Percentiles rank a stretch among this genome's conserved stretches.
Evolutionary conservation across 2,888 invertebrate species (phyloP).

Genomic region (Eristalis pertinax): DNA sequence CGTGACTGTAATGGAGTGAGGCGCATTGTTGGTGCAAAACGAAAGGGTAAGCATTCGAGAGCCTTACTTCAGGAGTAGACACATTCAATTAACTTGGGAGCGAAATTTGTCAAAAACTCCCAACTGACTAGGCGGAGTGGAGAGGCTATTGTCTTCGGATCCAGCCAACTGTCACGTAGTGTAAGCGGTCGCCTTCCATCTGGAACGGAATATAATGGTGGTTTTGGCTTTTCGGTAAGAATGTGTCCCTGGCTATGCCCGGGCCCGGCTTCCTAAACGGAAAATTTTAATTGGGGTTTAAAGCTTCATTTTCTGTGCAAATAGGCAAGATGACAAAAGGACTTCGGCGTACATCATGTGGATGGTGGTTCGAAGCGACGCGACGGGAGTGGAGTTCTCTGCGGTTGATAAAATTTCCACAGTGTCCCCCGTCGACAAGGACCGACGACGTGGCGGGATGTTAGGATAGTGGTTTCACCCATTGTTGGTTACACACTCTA

Average conservation of each 20-base stretch:
- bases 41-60: slow-evolving; percentile 33
- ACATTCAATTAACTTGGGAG: background rate
- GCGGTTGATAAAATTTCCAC: slow-evolving; percentile 16
- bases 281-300: slow-evolving; percentile 68
- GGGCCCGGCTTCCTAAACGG: slow-evolving; percentile 35
- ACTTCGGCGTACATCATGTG: slow-evolving; percentile 15
- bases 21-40: slow-evolving; percentile 12
- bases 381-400: slow-evolving; percentile 6
- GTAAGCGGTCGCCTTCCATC: slow-evolving; percentile 12
- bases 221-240: slow-evolving; percentile 40
- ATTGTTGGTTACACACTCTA: slow-evolving; percentile 67
- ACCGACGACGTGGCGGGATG: background rate
- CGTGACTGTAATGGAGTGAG: background rate
- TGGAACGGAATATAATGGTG: slow-evolving; percentile 27
- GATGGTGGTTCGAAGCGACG: background rate
- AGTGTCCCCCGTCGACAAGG: background rate
- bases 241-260: slow-evolving; percentile 15
- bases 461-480: slow-evolving; percentile 32
- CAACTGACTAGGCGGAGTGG: background rate
- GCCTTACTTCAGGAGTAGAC: background rate
- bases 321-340: slow-evolving; percentile 65
- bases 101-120: slow-evolving; percentile 3
- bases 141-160: slow-evolving; percentile 9
- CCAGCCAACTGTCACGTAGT: slow-evolving; percentile 38
- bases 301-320: slow-evolving; percentile 55